phyloP scores from a whole-genome alignment of 2,797 vertebrate species.

The Poeciliopsis paucimaculata region DNA sequence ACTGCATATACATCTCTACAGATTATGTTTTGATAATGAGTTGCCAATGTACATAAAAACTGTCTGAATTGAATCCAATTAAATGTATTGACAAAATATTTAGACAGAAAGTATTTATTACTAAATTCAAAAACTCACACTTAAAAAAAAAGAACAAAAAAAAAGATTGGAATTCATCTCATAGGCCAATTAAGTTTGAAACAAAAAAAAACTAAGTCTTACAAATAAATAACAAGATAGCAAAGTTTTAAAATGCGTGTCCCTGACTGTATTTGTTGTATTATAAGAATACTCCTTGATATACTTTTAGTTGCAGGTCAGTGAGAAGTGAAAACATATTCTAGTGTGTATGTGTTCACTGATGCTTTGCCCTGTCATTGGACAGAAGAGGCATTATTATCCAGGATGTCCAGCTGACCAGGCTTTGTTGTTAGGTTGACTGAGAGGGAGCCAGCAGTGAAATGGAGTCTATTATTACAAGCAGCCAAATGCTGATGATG shows the following conservation, averaged over 20 bases:
- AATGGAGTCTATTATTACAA: conserved; percentile 69
- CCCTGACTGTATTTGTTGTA: background rate
- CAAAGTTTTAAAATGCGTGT: background rate
- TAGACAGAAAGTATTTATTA: background rate
- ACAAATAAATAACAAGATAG: background rate
- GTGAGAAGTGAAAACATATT: background rate
- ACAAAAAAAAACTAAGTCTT: background rate
- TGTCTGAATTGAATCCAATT: background rate
- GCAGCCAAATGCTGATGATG: conserved; percentile 72
- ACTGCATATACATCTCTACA: background rate
- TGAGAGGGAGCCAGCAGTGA: conserved; percentile 59
- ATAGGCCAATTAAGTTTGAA: background rate
- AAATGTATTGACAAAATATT: background rate
- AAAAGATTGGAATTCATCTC: background rate
- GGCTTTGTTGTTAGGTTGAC: conserved; percentile 53
- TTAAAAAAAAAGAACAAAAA: background rate
- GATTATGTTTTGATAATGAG: background rate
- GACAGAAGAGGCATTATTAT: conserved; percentile 60
- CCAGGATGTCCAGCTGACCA: conserved; percentile 59
- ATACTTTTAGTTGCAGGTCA: conserved; percentile 13
- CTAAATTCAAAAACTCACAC: background rate
- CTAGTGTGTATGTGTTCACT: conserved; percentile 44
- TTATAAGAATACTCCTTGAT: background rate
- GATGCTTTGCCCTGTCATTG: conserved; percentile 45
- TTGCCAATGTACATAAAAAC: background rate